phyloP scores from a whole-genome alignment of 2,113 vertebrate genomes.

The Danio rerio region GRCz12tu NC_133181.1:48569001-48569500 shows the following conservation, averaged over 20 bases:
- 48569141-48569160: constrained; percentile 11
- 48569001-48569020: neutral
- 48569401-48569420: neutral
- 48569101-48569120: constrained; percentile 3
- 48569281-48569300: constrained; percentile 1
- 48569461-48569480: neutral
- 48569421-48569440: neutral
- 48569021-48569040: neutral
- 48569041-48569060: constrained; percentile 12
- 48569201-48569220: constrained; percentile 34
- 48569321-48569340: neutral
- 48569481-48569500: neutral
- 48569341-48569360: neutral
- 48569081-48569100: constrained; percentile 30
- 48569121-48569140: constrained; percentile 21
- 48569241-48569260: constrained; percentile 12
- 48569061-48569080: neutral
- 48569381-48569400: neutral
- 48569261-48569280: neutral
- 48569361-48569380: neutral
- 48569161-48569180: constrained; percentile 23
- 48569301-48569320: neutral
- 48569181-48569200: neutral
- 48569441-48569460: neutral
- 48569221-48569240: constrained; percentile 19